These are phyloP conservation scores for Rana temporaria DNA, from an alignment of 2,113 vertebrate genomes.

Conservation along the genomic window DNA sequence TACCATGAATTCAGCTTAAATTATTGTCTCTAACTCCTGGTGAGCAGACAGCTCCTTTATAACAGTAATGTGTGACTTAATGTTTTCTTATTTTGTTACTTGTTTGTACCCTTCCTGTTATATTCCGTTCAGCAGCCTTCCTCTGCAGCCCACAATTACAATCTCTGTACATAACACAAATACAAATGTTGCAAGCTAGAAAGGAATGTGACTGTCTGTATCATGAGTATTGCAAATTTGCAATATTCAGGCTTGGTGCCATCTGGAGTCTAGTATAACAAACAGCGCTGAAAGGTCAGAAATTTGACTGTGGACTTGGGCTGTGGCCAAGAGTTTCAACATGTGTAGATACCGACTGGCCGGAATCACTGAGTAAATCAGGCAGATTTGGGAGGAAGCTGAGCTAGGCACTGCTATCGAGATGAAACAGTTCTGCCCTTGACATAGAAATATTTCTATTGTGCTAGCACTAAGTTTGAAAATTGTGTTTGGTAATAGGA, in stretches of 20 bases:
- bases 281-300: conserved; percentile 18
- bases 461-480: neutral
- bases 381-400: conserved; percentile 13
- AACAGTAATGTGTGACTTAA: no score
- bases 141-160: neutral
- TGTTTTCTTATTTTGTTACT: no score
- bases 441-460: neutral
- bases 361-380: conserved; percentile 26
- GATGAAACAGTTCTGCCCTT: neutral
- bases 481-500: neutral
- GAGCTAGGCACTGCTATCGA: conserved; percentile 1
- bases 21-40: no score
- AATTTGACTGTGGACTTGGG: conserved; percentile 24
- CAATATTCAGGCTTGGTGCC: neutral
- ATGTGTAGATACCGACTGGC: conserved; percentile 20
- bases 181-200: neutral
- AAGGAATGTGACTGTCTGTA: neutral
- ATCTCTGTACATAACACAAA: neutral
- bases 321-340: conserved; percentile 3
- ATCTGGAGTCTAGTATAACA: conserved; percentile 8
- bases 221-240: neutral
- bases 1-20: no score
- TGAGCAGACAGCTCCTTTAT: no score
- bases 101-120: no score
- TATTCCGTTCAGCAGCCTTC: no score